A percentile compares a stretch with the other conserved stretches of the same genome.
phyloP scores from a whole-genome alignment of 2,797 vertebrate genomes.

The Sebastes flavidus region DNA sequence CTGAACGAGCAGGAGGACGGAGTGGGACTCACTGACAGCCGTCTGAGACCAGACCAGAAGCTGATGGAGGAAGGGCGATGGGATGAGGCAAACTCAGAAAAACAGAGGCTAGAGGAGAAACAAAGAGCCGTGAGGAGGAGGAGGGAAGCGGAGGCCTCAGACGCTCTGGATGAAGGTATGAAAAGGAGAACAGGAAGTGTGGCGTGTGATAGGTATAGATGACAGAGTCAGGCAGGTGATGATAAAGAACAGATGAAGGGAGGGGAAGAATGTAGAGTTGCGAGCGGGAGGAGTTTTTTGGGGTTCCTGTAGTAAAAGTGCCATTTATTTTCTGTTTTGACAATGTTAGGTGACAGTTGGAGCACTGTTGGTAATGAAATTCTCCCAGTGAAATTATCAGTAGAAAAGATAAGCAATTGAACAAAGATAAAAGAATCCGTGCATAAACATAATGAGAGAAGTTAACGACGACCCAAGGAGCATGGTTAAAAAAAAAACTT shows the following conservation, averaged over 20 bases:
- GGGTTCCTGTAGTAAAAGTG: neutral
- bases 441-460: neutral
- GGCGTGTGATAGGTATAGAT: neutral
- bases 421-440: neutral
- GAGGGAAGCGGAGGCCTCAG: conserved; percentile 89
- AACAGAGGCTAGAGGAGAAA: conserved; percentile 96
- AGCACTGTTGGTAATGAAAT: too few species aligned
- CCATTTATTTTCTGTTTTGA: neutral
- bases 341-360: neutral
- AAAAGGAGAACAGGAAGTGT: neutral
- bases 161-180: conserved; percentile 90
- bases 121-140: conserved; percentile 90
- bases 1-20: conserved; percentile 90
- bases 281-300: neutral
- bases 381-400: neutral
- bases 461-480: neutral
- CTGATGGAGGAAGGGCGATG: conserved; percentile 97
- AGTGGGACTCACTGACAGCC: conserved; percentile 91
- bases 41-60: conserved; percentile 91
- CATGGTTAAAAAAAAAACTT: neutral
- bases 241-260: neutral
- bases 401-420: neutral
- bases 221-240: neutral
- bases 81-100: conserved; percentile 96
- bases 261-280: neutral